A percentile compares a stretch with the other conserved stretches of the same genome.
Evolutionary conservation across 2,797 vertebrate species (phyloP).

Genomic region (Rhincodon typus): DNA sequence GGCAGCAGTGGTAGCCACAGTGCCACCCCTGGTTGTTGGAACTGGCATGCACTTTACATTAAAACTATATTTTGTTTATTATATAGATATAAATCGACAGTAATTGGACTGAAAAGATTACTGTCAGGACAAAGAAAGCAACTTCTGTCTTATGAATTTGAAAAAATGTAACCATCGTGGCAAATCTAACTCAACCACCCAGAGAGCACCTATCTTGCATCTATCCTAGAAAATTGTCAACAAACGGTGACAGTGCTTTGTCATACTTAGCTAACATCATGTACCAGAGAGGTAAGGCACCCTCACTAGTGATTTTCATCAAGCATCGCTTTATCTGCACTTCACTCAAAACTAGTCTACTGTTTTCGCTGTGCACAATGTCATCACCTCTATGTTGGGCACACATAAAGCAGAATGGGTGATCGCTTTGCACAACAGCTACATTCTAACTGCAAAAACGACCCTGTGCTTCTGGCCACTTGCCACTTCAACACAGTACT

Average conservation of each 20-base stretch:
- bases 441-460: no score
- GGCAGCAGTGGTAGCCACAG: no score
- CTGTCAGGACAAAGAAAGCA: not conserved
- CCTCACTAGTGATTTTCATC: not conserved
- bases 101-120: not conserved
- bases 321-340: no score
- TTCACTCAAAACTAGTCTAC: no score
- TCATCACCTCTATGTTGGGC: no score
- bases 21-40: not conserved
- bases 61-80: not conserved
- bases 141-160: not conserved
- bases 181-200: not conserved
- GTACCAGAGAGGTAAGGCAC: not conserved
- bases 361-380: no score
- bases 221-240: not conserved
- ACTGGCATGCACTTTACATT: not conserved
- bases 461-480: no score
- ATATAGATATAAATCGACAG: not conserved
- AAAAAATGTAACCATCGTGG: not conserved
- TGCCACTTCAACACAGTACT: no score
- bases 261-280: not conserved
- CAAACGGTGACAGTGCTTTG: not conserved
- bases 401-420: no score
- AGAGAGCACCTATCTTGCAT: not conserved
- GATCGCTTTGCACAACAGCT: no score